A percentile compares a stretch with the other conserved stretches of the same genome.
Evolutionary conservation across 2,113 vertebrate species (phyloP).

Genomic region (Oreochromis aureus): DNA sequence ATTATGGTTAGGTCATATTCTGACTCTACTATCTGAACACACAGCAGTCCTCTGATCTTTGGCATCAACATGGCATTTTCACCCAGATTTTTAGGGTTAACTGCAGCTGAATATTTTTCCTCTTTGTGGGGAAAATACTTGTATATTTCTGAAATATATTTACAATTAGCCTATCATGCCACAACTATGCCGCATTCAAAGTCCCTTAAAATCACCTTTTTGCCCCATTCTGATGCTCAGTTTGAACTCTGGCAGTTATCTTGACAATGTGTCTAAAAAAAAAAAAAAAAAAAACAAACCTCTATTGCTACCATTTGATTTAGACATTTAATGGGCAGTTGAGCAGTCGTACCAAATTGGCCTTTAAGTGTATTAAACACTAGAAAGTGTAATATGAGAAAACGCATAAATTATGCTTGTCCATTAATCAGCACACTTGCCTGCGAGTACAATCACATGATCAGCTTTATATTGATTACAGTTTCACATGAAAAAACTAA

Average conservation of each 20-base stretch:
- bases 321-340: neutral
- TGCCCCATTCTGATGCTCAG: neutral
- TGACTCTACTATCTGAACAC: neutral
- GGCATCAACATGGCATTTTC: neutral
- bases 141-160: neutral
- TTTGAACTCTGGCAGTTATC: neutral
- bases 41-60: neutral
- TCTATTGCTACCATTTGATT: neutral
- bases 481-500: neutral
- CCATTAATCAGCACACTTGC: neutral
- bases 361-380: neutral
- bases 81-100: neutral
- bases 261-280: neutral
- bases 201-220: neutral
- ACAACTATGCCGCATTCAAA: neutral
- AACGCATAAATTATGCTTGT: neutral
- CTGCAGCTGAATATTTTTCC: neutral
- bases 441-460: neutral
- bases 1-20: neutral
- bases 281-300: no score
- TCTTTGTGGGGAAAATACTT: neutral
- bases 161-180: neutral
- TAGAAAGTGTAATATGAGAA: neutral
- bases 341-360: rapidly evolving
- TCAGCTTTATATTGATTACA: neutral